These are phyloP conservation scores for Pagrus major DNA, from an alignment of 2,113 vertebrate genomes.

Conservation along the genomic window DNA sequence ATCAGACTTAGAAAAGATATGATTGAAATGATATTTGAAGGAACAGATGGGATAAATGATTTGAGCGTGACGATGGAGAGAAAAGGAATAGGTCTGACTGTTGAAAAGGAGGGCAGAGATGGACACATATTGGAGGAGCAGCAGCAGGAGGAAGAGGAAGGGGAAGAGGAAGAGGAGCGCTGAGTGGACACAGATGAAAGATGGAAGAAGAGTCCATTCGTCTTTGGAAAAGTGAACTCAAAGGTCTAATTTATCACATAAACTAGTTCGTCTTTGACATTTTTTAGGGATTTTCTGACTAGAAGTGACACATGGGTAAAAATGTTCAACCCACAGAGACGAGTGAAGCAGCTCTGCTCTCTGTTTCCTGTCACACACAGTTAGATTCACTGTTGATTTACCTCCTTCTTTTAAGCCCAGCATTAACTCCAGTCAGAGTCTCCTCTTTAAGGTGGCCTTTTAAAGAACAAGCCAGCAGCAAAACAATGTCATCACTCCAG, in stretches of 20 bases:
- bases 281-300: background rate
- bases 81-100: background rate
- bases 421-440: slow-evolving; percentile 3
- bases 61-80: background rate
- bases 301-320: background rate
- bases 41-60: slow-evolving; percentile 14
- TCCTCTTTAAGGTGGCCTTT: background rate
- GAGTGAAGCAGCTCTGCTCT: background rate
- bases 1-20: background rate
- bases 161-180: background rate
- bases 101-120: slow-evolving; percentile 13
- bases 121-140: background rate
- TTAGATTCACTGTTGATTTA: slow-evolving; percentile 9
- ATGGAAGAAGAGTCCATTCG: background rate
- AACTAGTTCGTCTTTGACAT: background rate
- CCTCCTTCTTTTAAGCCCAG: background rate
- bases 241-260: background rate
- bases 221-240: slow-evolving; percentile 1
- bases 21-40: background rate
- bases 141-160: background rate
- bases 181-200: slow-evolving; percentile 4
- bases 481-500: slow-evolving; percentile 39
- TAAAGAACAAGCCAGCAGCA: slow-evolving; percentile 30
- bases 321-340: background rate
- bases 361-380: slow-evolving; percentile 11